Conservation (phyloP, 2,113 vertebrate species). For the Arothron firmamentum region DNA sequence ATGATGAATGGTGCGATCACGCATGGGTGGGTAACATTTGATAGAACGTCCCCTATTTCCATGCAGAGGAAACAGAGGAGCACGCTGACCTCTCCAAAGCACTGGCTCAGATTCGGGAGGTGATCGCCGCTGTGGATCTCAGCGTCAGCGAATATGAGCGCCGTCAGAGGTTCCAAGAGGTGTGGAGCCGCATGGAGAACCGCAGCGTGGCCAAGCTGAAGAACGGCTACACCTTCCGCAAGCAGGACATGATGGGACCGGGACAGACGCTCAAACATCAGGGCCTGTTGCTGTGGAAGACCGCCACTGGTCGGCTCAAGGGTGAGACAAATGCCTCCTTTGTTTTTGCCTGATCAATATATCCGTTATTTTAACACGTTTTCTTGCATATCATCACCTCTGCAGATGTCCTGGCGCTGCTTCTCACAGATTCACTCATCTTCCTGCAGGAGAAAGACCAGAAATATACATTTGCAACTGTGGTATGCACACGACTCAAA, state of each 20-base stretch:
- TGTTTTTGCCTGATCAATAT: not conserved
- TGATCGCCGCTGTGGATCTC: slow-evolving; percentile 85
- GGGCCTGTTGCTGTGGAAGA: slow-evolving; percentile 93
- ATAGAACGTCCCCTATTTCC: not conserved
- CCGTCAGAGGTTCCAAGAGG: slow-evolving; percentile 84
- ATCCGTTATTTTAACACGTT: not conserved
- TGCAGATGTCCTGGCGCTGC: slow-evolving; percentile 84
- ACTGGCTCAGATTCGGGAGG: slow-evolving; percentile 83
- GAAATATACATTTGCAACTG: slow-evolving; percentile 88
- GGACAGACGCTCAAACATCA: slow-evolving; percentile 82
- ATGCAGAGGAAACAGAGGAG: slow-evolving; percentile 84
- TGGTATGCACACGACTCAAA: slow-evolving; percentile 74
- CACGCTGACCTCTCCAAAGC: slow-evolving; percentile 82
- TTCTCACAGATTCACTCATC: slow-evolving; percentile 85
- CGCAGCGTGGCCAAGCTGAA: slow-evolving; percentile 89
- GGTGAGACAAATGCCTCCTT: slow-evolving; percentile 59
- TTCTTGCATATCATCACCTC: slow-evolving; percentile 19
- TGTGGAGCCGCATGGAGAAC: slow-evolving; percentile 88
- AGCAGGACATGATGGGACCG: slow-evolving; percentile 83
- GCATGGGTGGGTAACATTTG: not conserved
- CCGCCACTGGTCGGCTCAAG: slow-evolving; percentile 93
- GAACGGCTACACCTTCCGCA: slow-evolving; percentile 85
- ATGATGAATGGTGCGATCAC: not conserved
- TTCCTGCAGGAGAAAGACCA: slow-evolving; percentile 96
- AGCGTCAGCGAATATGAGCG: slow-evolving; percentile 88